A percentile compares a stretch with the other conserved stretches of the same genome.
phyloP scores from a whole-genome alignment of 2,113 vertebrate genomes.

The Polyodon spathula region DNA sequence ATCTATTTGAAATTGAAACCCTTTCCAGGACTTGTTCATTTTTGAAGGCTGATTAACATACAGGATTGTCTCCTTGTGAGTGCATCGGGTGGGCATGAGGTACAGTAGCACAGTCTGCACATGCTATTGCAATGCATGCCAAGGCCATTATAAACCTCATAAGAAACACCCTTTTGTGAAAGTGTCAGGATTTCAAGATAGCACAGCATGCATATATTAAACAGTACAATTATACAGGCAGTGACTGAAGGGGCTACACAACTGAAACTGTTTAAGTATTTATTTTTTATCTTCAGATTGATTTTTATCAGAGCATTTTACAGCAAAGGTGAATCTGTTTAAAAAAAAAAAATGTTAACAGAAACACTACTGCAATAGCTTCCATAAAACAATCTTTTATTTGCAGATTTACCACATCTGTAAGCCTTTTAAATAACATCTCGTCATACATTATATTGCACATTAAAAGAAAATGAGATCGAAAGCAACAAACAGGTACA shows the following conservation, averaged over 20 bases:
- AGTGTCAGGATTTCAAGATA: too few relatives aligned
- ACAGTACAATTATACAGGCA: too few relatives aligned
- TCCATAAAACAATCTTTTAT: slow-evolving; percentile 10
- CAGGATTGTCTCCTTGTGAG: neutral
- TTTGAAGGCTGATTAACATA: neutral
- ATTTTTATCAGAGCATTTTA: too few relatives aligned
- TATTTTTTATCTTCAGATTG: too few relatives aligned
- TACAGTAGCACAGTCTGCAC: too few relatives aligned
- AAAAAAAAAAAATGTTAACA: slow-evolving; percentile 5
- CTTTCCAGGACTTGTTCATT: slow-evolving; percentile 1
- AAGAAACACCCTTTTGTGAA: too few relatives aligned
- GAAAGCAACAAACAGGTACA: slow-evolving; percentile 4
- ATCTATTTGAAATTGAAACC: slow-evolving; percentile 45
- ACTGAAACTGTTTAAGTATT: too few relatives aligned
- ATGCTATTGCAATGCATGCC: too few relatives aligned
- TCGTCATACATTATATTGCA: slow-evolving; percentile 4
- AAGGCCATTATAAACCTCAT: too few relatives aligned
- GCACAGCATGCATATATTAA: too few relatives aligned
- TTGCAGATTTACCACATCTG: slow-evolving; percentile 9
- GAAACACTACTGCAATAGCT: neutral
- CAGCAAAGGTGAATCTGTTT: neutral
- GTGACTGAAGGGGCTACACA: too few relatives aligned
- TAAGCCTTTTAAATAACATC: slow-evolving; percentile 16
- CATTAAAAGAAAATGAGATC: neutral
- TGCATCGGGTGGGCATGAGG: too few relatives aligned